Percentiles rank a stretch among this genome's conserved stretches.
These are phyloP conservation scores for Mimas tiliae DNA, from an alignment of 2,888 invertebrate species.

Conservation along the genomic window DNA sequence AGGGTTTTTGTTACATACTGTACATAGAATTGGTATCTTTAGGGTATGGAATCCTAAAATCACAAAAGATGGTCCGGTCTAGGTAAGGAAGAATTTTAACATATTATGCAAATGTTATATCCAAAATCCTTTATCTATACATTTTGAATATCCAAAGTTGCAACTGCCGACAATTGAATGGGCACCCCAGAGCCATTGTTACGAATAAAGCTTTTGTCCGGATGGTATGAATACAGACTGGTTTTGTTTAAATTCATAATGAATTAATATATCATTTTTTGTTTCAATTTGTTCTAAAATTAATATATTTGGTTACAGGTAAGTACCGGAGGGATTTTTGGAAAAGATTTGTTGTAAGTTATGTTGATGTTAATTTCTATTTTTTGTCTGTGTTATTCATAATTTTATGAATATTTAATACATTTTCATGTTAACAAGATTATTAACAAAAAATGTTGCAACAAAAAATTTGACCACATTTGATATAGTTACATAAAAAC, in stretches of 20 bases:
- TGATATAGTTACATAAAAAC: no score
- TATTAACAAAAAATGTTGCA: no score
- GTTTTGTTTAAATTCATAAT: constrained; percentile 47
- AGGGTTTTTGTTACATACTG: no score
- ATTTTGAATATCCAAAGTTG: background rate
- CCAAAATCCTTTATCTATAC: constrained; percentile 5
- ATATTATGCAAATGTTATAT: background rate
- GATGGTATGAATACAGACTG: constrained; percentile 36
- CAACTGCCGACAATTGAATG: constrained; percentile 11
- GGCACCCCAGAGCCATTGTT: constrained; percentile 31
- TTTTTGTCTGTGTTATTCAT: no score
- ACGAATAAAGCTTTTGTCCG: constrained; percentile 43
- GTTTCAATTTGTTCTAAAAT: constrained; percentile 28
- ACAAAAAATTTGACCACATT: no score
- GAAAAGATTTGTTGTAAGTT: constrained; percentile 2
- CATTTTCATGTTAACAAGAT: no score
- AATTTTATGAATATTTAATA: no score
- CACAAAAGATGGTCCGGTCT: no score
- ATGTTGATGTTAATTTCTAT: background rate
- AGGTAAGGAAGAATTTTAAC: no score
- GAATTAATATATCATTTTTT: constrained; percentile 35
- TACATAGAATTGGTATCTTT: no score
- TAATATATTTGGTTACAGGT: constrained; percentile 38
- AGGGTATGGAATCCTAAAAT: no score
- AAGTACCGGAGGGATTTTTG: constrained; percentile 8